Base-by-base conservation (phyloP, 2,888 invertebrate genomes). In the Heliconius charithonia region DNA sequence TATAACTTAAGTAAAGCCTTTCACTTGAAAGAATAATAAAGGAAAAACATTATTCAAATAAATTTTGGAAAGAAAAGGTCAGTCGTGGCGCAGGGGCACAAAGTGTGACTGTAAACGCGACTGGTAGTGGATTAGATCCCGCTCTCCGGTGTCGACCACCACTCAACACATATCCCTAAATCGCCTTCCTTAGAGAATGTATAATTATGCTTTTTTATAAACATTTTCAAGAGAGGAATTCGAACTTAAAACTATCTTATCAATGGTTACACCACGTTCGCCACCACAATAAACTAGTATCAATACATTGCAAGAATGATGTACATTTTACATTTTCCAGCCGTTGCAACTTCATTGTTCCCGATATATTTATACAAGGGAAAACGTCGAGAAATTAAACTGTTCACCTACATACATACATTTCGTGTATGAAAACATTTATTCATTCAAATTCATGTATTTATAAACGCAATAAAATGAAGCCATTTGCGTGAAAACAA, bases 401-500 rank as follows among this genome's bases (percentile, higher is more conserved):
- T 78, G 80, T 80, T 81, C 80, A 78, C 80, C 80, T 81, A 79
- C 69, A 41, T 41, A 65, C 27, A 65, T 27, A 67, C 67, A 41
- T 41, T 37, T 25, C 16, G 45, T 41, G 25, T 81, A 82, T 83
- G 79, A 83, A 82, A 83, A 82, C 80, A 82, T 84, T 83, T 82
- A 82, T 84, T 84, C 84, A 81, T 77, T n/a, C 77, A n/a, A 67
- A 75, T 75, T 78, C 83, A 77, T 82, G 82, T 83, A 80, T n/a
- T n/a, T 82, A 82, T 83, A 80, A 83, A 80, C 80, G 84, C 86
- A 89, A 88, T 87, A 87, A 87, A 89, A 88, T 86, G 84, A 84
- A 87, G 87, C 86, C 86, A 89, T 90, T 89, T 88, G 86, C 88
- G 88, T 89, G 86, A 86, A 88, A 88, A 89, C 84, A 84, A 83